phyloP scores from a whole-genome alignment of 2,113 vertebrate genomes.

The Argyrosomus japonicus region DNA sequence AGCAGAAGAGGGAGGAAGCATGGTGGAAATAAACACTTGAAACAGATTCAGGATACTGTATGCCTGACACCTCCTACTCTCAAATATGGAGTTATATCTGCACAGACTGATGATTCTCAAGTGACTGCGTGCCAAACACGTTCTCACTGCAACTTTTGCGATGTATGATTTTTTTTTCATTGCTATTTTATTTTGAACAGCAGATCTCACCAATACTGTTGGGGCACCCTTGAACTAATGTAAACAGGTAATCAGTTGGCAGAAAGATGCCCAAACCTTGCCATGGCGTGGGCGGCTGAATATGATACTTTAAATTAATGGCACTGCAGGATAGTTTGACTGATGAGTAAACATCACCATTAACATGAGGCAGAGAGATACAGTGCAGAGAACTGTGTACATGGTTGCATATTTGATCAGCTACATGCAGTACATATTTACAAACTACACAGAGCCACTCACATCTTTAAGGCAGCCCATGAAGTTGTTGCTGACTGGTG shows the following conservation, averaged over 20 bases:
- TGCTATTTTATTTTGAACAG: background rate
- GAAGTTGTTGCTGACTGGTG: slow-evolving; percentile 97
- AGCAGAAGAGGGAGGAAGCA: background rate
- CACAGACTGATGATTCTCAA: slow-evolving; percentile 31
- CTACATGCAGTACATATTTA: background rate
- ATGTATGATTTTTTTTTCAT: background rate
- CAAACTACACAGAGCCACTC: slow-evolving; percentile 69
- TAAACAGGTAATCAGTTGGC: background rate
- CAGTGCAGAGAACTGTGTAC: background rate
- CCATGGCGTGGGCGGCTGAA: background rate
- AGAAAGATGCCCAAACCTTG: background rate
- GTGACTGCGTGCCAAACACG: slow-evolving; percentile 6
- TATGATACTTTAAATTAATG: background rate
- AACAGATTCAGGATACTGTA: slow-evolving; percentile 25
- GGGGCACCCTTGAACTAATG: background rate
- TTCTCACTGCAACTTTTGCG: background rate
- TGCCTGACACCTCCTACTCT: slow-evolving; percentile 55
- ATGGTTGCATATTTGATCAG: background rate
- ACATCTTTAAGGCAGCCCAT: slow-evolving; percentile 97
- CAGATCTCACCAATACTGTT: background rate
- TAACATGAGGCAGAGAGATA: background rate
- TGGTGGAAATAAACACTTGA: slow-evolving; percentile 25
- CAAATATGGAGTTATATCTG: slow-evolving; percentile 23
- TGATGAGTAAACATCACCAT: background rate
- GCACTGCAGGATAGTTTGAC: background rate